Conservation (phyloP, 2,888 invertebrate genomes). For the Subacronicta megacephala region DNA sequence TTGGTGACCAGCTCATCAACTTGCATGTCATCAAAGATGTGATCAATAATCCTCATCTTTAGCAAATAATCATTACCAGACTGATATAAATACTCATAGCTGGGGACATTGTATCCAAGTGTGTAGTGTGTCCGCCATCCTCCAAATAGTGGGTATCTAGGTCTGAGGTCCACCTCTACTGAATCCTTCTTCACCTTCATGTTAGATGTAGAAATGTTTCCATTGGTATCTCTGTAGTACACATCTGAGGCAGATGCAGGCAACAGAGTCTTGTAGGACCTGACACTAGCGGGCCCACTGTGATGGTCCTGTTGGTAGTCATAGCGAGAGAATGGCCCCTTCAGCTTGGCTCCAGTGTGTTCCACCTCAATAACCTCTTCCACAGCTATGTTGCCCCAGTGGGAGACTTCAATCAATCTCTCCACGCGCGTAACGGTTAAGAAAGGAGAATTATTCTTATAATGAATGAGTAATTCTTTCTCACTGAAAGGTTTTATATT, state of each 20-base stretch:
- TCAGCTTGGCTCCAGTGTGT: conserved; percentile 97
- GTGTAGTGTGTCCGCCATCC: conserved; percentile 99
- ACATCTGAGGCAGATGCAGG: conserved; percentile 98
- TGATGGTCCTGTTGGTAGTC: conserved; percentile 98
- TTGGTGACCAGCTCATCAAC: conserved; percentile 96
- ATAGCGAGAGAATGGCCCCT: conserved; percentile 98
- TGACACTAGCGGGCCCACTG: conserved; percentile 96
- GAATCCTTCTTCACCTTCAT: conserved; percentile 96
- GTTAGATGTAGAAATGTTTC: conserved; percentile 99
- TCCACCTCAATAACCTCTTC: conserved; percentile 97
- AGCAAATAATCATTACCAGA: conserved; percentile 94
- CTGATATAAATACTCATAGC: conserved; percentile 97
- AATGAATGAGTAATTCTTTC: conserved; percentile 95
- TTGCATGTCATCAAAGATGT: conserved; percentile 98
- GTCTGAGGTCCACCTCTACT: conserved; percentile 98
- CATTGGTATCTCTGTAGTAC: conserved; percentile 99
- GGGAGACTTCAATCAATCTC: conserved; percentile 97
- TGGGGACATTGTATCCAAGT: conserved; percentile 98
- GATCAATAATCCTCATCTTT: conserved; percentile 98
- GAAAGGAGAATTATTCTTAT: conserved; percentile 98
- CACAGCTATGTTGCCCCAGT: conserved; percentile 99
- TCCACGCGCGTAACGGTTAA: conserved; percentile 96
- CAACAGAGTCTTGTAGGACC: conserved; percentile 96
- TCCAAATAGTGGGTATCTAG: conserved; percentile 99
- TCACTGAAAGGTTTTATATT: conserved; percentile 90